Conservation (phyloP, 2,888 invertebrate genomes). For the Synergus gifuensis region DNA sequence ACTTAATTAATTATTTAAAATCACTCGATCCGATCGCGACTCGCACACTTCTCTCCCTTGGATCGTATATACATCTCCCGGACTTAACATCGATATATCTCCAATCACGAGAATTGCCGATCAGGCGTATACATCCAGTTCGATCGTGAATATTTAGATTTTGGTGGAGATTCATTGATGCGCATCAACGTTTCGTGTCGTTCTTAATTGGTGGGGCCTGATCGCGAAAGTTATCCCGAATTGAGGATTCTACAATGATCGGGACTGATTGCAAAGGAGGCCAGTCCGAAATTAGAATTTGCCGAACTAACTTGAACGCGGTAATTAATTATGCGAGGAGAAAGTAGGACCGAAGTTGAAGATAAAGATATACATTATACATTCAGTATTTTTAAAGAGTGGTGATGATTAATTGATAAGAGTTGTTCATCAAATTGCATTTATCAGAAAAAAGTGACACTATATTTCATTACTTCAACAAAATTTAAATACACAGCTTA, state of each 20-base stretch:
- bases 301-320: constrained; percentile 12
- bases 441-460: neutral
- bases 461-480: neutral
- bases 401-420: neutral
- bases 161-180: constrained; percentile 54
- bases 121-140: constrained; percentile 50
- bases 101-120: constrained; percentile 56
- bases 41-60: constrained; percentile 58
- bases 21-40: constrained; percentile 56
- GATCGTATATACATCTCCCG: constrained; percentile 57
- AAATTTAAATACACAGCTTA: too few species aligned
- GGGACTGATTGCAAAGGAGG: neutral
- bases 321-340: constrained; percentile 15
- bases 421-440: neutral
- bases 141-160: constrained; percentile 58
- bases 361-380: neutral
- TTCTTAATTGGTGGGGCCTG: constrained; percentile 51
- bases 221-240: constrained; percentile 31
- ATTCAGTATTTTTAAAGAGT: neutral
- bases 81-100: constrained; percentile 56
- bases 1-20: constrained; percentile 69
- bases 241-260: constrained; percentile 15
- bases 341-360: neutral
- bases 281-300: constrained; percentile 9
- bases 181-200: constrained; percentile 49